phyloP scores from a whole-genome alignment of 2,888 invertebrate genomes.

The Parochlus steinenii region DNA sequence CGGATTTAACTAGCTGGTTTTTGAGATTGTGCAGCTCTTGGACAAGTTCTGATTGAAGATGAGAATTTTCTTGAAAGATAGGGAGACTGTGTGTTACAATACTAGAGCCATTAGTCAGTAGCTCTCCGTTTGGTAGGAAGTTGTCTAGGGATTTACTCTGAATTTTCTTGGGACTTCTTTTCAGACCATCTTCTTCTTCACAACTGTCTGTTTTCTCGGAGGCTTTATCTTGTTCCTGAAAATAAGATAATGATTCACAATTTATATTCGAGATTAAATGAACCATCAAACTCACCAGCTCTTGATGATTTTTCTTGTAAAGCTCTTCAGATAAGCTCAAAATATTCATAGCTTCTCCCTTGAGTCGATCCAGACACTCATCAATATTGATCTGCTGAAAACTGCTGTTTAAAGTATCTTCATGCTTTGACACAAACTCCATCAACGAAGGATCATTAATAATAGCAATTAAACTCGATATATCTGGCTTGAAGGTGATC shows the following conservation, averaged over 20 bases:
- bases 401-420: conserved; percentile 34
- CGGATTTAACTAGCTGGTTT: conserved; percentile 28
- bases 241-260: conserved; percentile 16
- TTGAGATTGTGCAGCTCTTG: conserved; percentile 41
- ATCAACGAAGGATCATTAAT: conserved; percentile 43
- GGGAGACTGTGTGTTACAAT: conserved; percentile 7
- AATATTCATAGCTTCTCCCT: conserved; percentile 51
- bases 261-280: too few relatives aligned
- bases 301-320: conserved; percentile 1
- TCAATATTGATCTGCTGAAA: conserved; percentile 49
- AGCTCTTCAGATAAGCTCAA: conserved; percentile 37
- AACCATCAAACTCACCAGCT: background rate
- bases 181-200: conserved; percentile 21
- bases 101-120: too few relatives aligned
- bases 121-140: background rate
- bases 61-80: background rate
- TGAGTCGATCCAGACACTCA: conserved; percentile 46
- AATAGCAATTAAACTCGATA: conserved; percentile 38
- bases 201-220: conserved; percentile 17
- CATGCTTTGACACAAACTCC: conserved; percentile 35
- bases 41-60: conserved; percentile 23
- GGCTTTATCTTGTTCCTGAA: conserved; percentile 16
- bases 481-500: conserved; percentile 35
- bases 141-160: conserved; percentile 6
- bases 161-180: conserved; percentile 15